A percentile compares a stretch with the other conserved stretches of the same genome.
These are phyloP conservation scores for Panonychus citri DNA, from an alignment of 1,140 invertebrate genomes.

Conservation along the genomic window DNA sequence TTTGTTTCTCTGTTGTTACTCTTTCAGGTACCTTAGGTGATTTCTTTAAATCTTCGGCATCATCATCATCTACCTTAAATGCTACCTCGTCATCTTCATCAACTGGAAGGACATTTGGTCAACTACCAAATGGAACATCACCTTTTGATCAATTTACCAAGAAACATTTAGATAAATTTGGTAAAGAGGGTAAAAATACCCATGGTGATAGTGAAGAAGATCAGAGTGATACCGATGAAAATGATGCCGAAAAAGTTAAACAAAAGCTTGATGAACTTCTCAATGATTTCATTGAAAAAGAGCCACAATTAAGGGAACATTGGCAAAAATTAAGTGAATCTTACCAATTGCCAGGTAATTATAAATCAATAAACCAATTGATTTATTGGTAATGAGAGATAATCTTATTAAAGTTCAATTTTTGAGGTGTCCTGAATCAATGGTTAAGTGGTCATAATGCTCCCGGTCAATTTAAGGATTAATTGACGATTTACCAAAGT, in stretches of 20 bases:
- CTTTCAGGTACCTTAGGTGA: neutral
- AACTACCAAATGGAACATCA: too few species aligned
- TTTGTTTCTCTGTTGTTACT: too few species aligned
- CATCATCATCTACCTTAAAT: too few species aligned
- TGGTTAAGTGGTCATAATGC: too few species aligned
- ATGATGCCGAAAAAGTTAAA: neutral
- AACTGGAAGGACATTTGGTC: too few species aligned
- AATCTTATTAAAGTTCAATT: neutral
- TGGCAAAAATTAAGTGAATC: constrained; percentile 13
- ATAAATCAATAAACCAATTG: neutral
- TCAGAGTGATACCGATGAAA: neutral
- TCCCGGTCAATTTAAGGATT: too few species aligned
- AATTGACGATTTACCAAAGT: too few species aligned
- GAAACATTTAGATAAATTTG: neutral
- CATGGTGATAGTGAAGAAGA: neutral
- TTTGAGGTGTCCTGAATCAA: too few species aligned
- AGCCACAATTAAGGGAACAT: constrained; percentile 13
- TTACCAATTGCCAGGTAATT: constrained; percentile 5
- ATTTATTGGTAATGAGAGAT: neutral
- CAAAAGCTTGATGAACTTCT: neutral
- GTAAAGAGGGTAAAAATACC: neutral
- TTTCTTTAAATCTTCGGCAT: neutral
- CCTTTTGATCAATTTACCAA: too few species aligned
- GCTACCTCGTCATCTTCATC: too few species aligned
- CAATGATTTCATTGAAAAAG: constrained; percentile 4